Percentiles rank a stretch among this genome's conserved stretches.
These are phyloP conservation scores for Megalurothrips usitatus DNA, from an alignment of 2,888 invertebrate species.

Conservation along the genomic window DNA sequence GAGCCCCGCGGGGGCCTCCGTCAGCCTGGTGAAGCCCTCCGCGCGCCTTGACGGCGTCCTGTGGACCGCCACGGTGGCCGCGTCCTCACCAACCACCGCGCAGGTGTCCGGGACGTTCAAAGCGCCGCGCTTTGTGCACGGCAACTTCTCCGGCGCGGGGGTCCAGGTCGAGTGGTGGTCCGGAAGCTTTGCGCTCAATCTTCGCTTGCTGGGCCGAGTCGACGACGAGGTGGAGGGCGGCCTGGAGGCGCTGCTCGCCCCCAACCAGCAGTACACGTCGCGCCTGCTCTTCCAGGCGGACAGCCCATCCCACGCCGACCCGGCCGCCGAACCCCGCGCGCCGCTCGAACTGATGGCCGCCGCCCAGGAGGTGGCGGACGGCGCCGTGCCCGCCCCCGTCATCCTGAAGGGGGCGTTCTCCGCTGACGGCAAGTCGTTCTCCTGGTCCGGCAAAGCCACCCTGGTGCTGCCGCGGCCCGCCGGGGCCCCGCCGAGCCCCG, in stretches of 20 bases:
- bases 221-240: neutral
- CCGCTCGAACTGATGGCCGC: neutral
- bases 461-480: conserved; percentile 32
- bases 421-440: conserved; percentile 34
- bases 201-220: neutral
- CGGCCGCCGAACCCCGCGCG: neutral
- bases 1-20: neutral
- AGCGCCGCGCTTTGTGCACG: conserved; percentile 30
- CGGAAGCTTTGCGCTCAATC: conserved; percentile 29
- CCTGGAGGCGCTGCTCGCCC: neutral
- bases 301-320: neutral
- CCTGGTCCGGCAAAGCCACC: conserved; percentile 35
- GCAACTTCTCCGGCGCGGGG: conserved; percentile 27
- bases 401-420: conserved; percentile 36
- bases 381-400: conserved; percentile 32
- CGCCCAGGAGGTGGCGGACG: conserved; percentile 12
- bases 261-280: neutral
- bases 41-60: conserved; percentile 26
- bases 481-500: neutral
- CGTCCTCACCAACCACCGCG: neutral
- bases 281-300: neutral
- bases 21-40: conserved; percentile 4
- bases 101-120: conserved; percentile 30
- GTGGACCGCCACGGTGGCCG: conserved; percentile 30
- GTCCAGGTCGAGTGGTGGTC: conserved; percentile 28